Evolutionary conservation across 92 coral and sea anemone genomes (phyloP).

Genomic region (Micromussa lordhowensis): DNA sequence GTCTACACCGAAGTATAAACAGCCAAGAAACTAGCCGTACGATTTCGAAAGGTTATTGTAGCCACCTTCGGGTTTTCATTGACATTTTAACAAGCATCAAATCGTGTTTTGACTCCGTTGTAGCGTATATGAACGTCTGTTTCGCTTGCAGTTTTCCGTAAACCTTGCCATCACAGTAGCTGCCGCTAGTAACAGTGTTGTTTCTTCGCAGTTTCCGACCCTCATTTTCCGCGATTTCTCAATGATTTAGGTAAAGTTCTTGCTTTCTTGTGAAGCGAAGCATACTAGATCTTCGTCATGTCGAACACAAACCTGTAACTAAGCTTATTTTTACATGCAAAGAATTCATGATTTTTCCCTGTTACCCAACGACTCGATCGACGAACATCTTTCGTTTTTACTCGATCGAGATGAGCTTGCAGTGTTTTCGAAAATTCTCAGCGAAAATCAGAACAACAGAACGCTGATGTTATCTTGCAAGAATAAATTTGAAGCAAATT

Average conservation of each 20-base stretch:
- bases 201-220: constrained; percentile 62
- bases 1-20: constrained; percentile 94
- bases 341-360: background rate
- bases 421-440: background rate
- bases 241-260: constrained; percentile 46
- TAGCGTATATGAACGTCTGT: constrained; percentile 17
- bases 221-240: constrained; percentile 30
- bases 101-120: constrained; percentile 41
- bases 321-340: background rate
- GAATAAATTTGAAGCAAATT: constrained; percentile 23
- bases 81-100: constrained; percentile 25
- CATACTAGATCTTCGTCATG: background rate
- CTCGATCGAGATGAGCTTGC: background rate
- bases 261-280: constrained; percentile 15
- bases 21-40: constrained; percentile 68
- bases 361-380: constrained; percentile 12
- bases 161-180: constrained; percentile 31
- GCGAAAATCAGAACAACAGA: constrained; percentile 1
- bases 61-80: background rate
- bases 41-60: constrained; percentile 44
- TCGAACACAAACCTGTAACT: background rate
- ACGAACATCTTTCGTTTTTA: background rate
- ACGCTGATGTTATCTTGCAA: constrained; percentile 12
- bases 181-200: constrained; percentile 38
- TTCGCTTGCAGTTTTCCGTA: constrained; percentile 67